These are phyloP conservation scores for Cyanistes caeruleus DNA, from an alignment of 2,113 vertebrate species.

Conservation along the genomic window DNA sequence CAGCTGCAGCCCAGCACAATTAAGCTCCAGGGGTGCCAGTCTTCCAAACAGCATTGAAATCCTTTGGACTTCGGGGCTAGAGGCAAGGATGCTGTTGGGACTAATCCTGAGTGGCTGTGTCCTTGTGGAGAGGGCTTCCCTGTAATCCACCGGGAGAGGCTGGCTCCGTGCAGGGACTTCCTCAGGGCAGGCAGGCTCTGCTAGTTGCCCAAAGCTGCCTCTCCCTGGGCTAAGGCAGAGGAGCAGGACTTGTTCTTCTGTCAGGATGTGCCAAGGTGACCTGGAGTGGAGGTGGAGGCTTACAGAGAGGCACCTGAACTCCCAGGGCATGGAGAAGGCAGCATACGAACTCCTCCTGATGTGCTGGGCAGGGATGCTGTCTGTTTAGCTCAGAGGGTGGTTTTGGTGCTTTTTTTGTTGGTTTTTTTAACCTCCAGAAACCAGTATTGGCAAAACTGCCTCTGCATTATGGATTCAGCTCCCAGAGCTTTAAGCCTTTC, in stretches of 20 bases:
- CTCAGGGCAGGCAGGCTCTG: neutral
- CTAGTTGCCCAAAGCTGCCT: neutral
- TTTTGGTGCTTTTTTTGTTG: neutral
- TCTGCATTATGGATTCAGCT: neutral
- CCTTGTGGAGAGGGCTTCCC: neutral
- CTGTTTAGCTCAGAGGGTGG: neutral
- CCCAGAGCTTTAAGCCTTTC: conserved; percentile 26
- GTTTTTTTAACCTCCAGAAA: neutral
- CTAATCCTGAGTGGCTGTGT: neutral
- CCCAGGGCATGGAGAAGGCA: fast-evolving
- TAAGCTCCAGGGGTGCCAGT: neutral
- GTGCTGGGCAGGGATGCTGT: neutral
- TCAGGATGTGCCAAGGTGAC: neutral
- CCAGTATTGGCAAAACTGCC: neutral
- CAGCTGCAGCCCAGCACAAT: neutral
- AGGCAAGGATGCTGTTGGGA: fast-evolving
- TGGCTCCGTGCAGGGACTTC: neutral
- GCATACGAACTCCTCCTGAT: fast-evolving
- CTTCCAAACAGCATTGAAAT: neutral
- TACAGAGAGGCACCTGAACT: too few relatives aligned
- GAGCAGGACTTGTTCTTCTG: neutral
- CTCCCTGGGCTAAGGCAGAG: neutral
- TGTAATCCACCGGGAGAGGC: neutral
- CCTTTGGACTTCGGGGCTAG: neutral
- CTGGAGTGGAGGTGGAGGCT: fast-evolving